phyloP scores from a whole-genome alignment of 53 echinoderm and acorn worm species.

The Pentamera pediparva region DNA sequence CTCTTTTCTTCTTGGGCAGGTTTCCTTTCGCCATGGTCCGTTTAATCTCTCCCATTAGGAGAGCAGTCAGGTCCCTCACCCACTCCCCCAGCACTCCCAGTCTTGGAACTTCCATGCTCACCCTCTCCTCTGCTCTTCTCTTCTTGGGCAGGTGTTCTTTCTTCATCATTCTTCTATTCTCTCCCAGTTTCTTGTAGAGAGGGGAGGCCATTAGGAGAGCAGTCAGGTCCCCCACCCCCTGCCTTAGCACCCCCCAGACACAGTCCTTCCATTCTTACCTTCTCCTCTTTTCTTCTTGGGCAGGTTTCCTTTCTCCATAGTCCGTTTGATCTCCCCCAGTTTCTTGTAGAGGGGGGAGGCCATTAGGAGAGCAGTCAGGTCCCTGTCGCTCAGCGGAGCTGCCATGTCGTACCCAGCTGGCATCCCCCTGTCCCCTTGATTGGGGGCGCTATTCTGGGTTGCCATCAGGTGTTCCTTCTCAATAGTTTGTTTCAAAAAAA shows the following conservation, averaged over 20 bases:
- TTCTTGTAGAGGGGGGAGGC: conserved; percentile 91
- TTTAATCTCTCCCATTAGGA: conserved; percentile 87
- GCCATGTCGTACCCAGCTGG: conserved; percentile 62
- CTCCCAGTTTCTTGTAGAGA: conserved; percentile 70
- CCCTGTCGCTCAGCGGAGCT: conserved; percentile 85
- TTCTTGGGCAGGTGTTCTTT: conserved; percentile 73
- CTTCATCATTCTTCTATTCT: conserved; percentile 56
- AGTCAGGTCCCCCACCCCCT: conserved; percentile 45
- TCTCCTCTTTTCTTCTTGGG: conserved; percentile 82
- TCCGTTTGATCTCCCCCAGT: conserved; percentile 78
- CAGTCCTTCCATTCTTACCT: conserved; percentile 36
- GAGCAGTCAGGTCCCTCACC: conserved; percentile 61
- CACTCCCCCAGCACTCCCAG: background rate
- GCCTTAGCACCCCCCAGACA: background rate
- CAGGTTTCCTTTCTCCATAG: conserved; percentile 74
- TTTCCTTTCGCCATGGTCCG: conserved; percentile 76
- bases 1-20: conserved; percentile 73
- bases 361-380: conserved; percentile 86
- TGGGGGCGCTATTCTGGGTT: conserved; percentile 22
- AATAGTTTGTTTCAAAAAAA: conserved; percentile 58
- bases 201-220: conserved; percentile 80
- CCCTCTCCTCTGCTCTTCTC: conserved; percentile 85
- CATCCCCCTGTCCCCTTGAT: conserved; percentile 43
- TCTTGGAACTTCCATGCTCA: background rate
- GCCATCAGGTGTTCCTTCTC: conserved; percentile 76